phyloP scores from a whole-genome alignment of 2,888 invertebrate genomes.

The Mermis nigrescens region DNA sequence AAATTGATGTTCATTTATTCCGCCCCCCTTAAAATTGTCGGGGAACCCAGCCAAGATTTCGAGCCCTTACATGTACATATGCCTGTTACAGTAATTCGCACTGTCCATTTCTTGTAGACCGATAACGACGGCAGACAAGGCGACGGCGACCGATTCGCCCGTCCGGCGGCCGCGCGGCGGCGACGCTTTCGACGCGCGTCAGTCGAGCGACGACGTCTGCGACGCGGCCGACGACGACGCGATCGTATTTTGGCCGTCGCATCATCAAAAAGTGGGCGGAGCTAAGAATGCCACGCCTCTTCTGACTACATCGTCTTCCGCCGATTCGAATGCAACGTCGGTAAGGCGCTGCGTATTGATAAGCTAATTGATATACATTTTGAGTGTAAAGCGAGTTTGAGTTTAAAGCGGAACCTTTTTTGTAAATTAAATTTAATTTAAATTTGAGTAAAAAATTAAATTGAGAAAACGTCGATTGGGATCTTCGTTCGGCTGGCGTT shows the following conservation, averaged over 20 bases:
- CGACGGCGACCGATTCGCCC: conserved; percentile 46
- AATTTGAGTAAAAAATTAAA: too few relatives aligned
- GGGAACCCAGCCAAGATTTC: neutral
- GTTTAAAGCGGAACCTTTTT: too few relatives aligned
- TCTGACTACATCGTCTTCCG: neutral
- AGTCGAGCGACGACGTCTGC: neutral
- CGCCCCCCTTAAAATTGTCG: too few relatives aligned
- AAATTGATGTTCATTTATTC: too few relatives aligned
- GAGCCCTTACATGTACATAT: too few relatives aligned
- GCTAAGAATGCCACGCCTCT: too few relatives aligned
- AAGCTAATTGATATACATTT: too few relatives aligned
- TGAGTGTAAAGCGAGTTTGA: too few relatives aligned
- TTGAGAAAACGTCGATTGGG: too few relatives aligned
- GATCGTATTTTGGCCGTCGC: neutral
- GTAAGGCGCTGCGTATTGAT: neutral
- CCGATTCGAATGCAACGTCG: neutral
- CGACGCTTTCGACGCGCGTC: neutral
- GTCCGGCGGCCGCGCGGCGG: neutral
- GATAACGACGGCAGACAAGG: conserved; percentile 45
- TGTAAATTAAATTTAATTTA: too few relatives aligned
- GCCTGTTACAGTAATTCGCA: neutral
- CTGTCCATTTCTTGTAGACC: neutral
- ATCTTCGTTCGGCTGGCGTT: too few relatives aligned
- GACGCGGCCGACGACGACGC: neutral
- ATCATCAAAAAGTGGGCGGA: too few relatives aligned